Percentiles rank a stretch among this genome's conserved stretches.
Evolutionary conservation across 2,797 vertebrate genomes (phyloP).

Genomic region (Eulemur albifrons): DNA sequence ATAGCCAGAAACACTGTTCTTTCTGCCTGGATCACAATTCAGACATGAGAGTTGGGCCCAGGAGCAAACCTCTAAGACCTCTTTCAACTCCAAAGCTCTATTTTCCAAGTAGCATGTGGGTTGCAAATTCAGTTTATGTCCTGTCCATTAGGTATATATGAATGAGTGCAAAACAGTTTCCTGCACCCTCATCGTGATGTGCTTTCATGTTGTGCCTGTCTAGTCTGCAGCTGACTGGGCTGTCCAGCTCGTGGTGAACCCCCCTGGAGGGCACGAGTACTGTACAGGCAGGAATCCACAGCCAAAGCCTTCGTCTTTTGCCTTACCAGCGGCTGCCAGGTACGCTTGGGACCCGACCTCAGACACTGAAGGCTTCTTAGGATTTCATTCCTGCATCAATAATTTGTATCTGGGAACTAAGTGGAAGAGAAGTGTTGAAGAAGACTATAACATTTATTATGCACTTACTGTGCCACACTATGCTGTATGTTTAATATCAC

Average conservation of each 20-base stretch:
- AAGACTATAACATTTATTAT: not conserved
- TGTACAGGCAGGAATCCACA: conserved; percentile 79
- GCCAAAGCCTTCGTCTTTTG: conserved; percentile 75
- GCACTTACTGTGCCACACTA: not conserved
- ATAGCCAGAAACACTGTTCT: not conserved
- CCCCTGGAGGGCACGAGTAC: conserved; percentile 63
- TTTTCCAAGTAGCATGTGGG: not conserved
- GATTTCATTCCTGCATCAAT: not conserved
- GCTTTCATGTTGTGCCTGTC: conserved; percentile 57
- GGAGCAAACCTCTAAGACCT: not conserved
- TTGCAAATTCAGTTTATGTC: not conserved
- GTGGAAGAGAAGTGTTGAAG: not conserved
- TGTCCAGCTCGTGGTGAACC: conserved; percentile 82
- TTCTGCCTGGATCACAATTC: not conserved
- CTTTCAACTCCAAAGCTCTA: not conserved
- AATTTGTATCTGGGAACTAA: not conserved
- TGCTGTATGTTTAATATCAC: not conserved
- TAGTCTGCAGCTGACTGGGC: conserved; percentile 90
- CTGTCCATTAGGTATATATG: not conserved
- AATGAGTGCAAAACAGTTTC: not conserved
- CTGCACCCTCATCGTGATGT: not conserved
- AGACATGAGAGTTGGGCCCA: not conserved
- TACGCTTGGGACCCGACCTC: conserved; percentile 74
- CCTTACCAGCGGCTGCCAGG: conserved; percentile 87
- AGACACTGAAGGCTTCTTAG: not conserved